Evolutionary conservation across 2,888 invertebrate species (phyloP), one percentile per base, ranked within the genome.

Genomic region (Cactoblastis cactorum): DNA sequence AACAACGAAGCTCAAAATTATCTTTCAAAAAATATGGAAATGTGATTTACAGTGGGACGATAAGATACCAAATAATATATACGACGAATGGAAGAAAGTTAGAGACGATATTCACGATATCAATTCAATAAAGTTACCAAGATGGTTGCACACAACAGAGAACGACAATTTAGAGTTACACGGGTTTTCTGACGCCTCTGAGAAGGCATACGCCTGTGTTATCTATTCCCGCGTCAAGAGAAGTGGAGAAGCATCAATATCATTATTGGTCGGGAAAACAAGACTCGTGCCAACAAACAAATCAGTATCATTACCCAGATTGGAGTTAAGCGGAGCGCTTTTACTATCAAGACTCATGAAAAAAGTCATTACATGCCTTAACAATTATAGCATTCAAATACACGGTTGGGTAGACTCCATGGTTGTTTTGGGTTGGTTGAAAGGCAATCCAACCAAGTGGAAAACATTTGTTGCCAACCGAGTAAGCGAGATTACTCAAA

Each of bases 381-480:
- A 5, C 2, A 17, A 18, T 1, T 18, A 38, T 11, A 8, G 18
- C 2, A 38, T 18, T 1, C 8, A 38, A 9, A 18, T 3, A 18
- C 18, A 38, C 17, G 17, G 38, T 17, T 38, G 38, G 38, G 18
- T 18, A 6, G 59, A 57, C 45, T 53, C 50, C 1, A 54, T 49
- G 45, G 52, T 54, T 0, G 57, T 56, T n/a, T 37, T 60, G 15
- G 58, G 54, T 0, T 61, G 61, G 57, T 33, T 62, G 1, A 11
- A 50, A 15, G 50, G 55, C 33, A 37, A 57, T 6, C 28, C 51
- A 12, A 17, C 18, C n/a, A 33, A 43, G 15, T 63, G 59, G 60
- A 58, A 59, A 15, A 8, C 50, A 12, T 61, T 57, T 34, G 56
- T 59, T 2, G 55, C 55, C 1, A 61, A 62, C 14, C 17, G 61